Evolutionary conservation across 2,888 invertebrate species (phyloP), one percentile per base, ranked within the genome.

Genomic region (Anagyrus pseudococci): DNA sequence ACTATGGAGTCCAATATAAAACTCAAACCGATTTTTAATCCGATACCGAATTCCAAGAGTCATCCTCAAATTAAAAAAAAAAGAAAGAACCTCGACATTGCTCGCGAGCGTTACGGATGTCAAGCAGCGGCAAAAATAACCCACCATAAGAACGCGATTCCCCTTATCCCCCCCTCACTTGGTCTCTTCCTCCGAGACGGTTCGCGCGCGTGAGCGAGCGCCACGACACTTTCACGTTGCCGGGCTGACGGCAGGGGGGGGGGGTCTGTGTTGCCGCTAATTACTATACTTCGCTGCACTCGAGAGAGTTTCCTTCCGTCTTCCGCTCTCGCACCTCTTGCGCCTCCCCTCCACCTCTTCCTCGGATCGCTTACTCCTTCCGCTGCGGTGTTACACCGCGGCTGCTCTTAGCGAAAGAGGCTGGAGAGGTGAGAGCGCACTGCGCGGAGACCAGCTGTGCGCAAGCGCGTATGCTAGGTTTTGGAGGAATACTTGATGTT

Each of bases 281-380:
- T 37, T 37, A 37, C 33, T 37, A 8, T 37, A 37, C 33, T 66
- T 62, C 62, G 50, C 33, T 2, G 52, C 56, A 4, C 46, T 19
- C 44, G 44, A 64, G 68, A 68, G 68, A 67, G 70, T 74, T 74
- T 75, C 73, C 74, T 74, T 75, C 74, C 74, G 72, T 70, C 71
- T 74, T 71, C 69, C 71, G 70, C 58, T 67, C 64, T n/a, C n/a
- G n/a, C n/a, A n/a, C n/a, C n/a, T 66, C 49, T 49, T 46, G 17
- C 49, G 29, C 20, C 15, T 23, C 23, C 44, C 26, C 25, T 15
- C 33, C 2, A 2, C 43, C 43, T 20, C 20, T 19, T 20, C 25
- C 26, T 25, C 25, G 20, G 23, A 3, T 19, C 37, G 4, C 29
- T 17, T 23, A 4, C 23, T 3, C 26, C n/a, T n/a, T 2, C 19